Percentiles rank a stretch among this genome's conserved stretches.
These are phyloP conservation scores for Acipenser transmontanus DNA, from an alignment of 2,797 vertebrate species.

Conservation along the genomic window DNA sequence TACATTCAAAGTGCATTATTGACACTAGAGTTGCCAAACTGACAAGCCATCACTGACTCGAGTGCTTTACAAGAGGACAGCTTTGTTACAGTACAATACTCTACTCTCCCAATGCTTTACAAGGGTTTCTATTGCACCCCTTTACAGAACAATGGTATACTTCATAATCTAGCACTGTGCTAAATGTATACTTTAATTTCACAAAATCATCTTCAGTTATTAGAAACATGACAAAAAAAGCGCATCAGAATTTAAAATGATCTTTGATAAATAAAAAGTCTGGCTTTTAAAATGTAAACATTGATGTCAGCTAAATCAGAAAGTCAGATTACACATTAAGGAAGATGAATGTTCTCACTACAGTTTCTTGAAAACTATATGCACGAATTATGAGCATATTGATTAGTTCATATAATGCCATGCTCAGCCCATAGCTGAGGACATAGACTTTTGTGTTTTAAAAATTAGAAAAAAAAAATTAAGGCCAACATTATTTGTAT, in stretches of 20 bases:
- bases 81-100: conserved; percentile 68
- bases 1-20: conserved; percentile 84
- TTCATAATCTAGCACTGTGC: conserved; percentile 53
- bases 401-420: conserved; percentile 24
- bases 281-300: too few species aligned
- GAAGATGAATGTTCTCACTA: background rate
- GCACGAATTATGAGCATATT: conserved; percentile 31
- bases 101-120: conserved; percentile 58
- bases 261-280: too few species aligned
- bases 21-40: conserved; percentile 63
- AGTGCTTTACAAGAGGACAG: conserved; percentile 62
- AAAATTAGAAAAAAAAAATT: conserved; percentile 4
- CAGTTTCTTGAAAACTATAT: conserved; percentile 32
- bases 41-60: conserved; percentile 48
- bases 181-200: conserved; percentile 58
- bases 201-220: conserved; percentile 54
- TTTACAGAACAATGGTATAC: conserved; percentile 60
- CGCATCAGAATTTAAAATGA: conserved; percentile 1
- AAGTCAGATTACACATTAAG: background rate
- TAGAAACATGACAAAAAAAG: conserved; percentile 38
- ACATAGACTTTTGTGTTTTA: background rate
- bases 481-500: background rate
- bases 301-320: background rate
- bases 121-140: conserved; percentile 55
- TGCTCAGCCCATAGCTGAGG: conserved; percentile 23